A percentile compares a stretch with the other conserved stretches of the same genome.
Evolutionary conservation across 2,888 invertebrate species (phyloP).

Genomic region (Spatulosminthurus flaviceps): DNA sequence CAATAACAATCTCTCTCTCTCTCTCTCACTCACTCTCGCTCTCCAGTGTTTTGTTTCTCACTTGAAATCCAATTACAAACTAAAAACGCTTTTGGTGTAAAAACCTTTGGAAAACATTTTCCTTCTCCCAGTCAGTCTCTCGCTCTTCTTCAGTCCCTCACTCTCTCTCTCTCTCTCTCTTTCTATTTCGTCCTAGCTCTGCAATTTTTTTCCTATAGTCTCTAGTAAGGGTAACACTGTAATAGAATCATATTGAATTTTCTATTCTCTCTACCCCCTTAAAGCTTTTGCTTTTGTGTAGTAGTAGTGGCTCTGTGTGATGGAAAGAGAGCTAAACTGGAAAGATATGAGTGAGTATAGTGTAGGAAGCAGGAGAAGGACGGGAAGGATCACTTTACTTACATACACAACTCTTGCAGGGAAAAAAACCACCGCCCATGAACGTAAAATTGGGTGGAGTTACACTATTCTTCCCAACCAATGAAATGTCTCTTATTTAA

Average conservation of each 20-base stretch:
- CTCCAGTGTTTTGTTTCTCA: conserved; percentile 35
- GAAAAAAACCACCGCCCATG: conserved; percentile 41
- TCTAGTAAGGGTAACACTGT: conserved; percentile 39
- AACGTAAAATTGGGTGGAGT: conserved; percentile 44
- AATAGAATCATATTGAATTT: conserved; percentile 47
- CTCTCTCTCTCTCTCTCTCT: conserved; percentile 16
- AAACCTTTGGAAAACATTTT: conserved; percentile 36
- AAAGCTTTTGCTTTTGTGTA: background rate
- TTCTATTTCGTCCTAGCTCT: background rate
- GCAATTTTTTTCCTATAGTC: conserved; percentile 31
- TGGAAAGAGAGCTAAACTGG: background rate
- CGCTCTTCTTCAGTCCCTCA: conserved; percentile 22
- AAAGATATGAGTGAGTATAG: background rate
- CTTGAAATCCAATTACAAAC: conserved; percentile 45
- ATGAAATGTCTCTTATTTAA: conserved; percentile 35
- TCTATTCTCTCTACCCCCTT: conserved; percentile 35
- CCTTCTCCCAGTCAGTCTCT: conserved; percentile 29
- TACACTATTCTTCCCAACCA: conserved; percentile 28
- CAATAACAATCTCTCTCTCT: conserved; percentile 16
- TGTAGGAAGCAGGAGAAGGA: background rate
- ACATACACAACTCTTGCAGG: background rate
- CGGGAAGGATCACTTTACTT: background rate
- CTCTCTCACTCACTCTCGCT: background rate
- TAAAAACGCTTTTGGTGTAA: conserved; percentile 45
- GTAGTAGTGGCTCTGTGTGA: conserved; percentile 20